Evolutionary conservation across 2,797 vertebrate genomes (phyloP), one percentile per base, ranked within the genome.

Genomic region (Intellagama lesueurii): DNA sequence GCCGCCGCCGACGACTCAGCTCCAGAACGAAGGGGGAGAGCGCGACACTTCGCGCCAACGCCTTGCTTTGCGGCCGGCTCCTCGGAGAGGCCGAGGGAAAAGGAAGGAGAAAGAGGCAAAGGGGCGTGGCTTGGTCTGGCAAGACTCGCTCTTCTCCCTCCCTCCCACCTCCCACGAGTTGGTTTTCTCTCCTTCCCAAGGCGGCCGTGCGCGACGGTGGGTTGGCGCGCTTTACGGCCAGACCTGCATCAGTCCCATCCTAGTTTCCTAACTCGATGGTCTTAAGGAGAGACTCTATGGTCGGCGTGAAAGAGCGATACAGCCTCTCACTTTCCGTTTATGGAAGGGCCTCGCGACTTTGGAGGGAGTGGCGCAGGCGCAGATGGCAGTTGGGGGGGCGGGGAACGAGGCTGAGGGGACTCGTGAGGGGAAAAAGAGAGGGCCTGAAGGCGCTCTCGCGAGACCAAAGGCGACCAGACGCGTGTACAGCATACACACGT

Each of bases 51-150:
- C 40, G 60, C 85, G 73, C 8, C 73, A 16, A 1, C 24, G 24
- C 16, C 84, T 4, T 17, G 56, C 73, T 77, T 79, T 60, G 72
- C 83, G 83, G 69, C 83, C 12, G 49, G 19, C n/a, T 12, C 47
- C 11, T 4, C 11, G n/a, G 32, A 17, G 12, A 85, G 24, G 81
- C 14, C 52, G 35, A 28, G 17, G 79, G 17, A 28, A 52, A 49
- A 86, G 60, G 60, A 79, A 52, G 44, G 76, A 70, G n/a, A 28
- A 64, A 76, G n/a, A 52, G 66, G 56, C 16, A 30, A 28, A 9
- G 68, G 83, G 80, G 87, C 80, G 80, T 75, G 80, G 87, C 70
- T 35, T 88, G 3, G 69, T 44, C 47, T 22, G 69, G 30, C 2
- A 3, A 47, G n/a, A 16, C 49, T 60, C 49, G 8, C 11, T 35